phyloP scores from a whole-genome alignment of 2,113 vertebrate species.

The Dendrocopos noguchii region DNA sequence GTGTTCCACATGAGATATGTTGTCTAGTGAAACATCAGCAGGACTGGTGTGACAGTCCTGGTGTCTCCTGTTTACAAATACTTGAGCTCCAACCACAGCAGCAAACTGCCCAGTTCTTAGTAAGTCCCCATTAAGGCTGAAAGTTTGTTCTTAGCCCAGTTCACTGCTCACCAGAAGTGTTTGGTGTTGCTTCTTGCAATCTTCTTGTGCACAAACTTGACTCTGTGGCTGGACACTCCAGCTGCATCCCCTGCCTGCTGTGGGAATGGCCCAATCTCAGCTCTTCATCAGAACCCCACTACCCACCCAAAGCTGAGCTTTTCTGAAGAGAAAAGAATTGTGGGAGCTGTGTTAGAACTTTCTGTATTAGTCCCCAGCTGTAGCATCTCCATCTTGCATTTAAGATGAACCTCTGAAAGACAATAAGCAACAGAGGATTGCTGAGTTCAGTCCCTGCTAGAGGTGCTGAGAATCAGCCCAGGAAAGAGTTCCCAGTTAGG shows the following conservation, averaged over 20 bases:
- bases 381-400: background rate
- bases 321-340: background rate
- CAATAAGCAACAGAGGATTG: background rate
- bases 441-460: background rate
- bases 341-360: background rate
- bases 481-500: conserved; percentile 40
- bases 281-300: background rate
- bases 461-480: conserved; percentile 45
- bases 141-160: background rate
- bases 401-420: background rate
- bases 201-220: background rate
- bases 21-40: background rate
- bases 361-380: background rate
- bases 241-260: background rate
- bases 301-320: background rate
- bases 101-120: background rate
- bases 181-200: background rate
- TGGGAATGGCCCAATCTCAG: background rate
- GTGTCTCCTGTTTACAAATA: background rate
- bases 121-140: background rate
- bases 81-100: background rate
- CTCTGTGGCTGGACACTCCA: background rate
- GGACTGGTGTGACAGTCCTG: rapidly evolving
- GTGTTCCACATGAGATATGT: rapidly evolving
- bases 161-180: background rate